Percentiles rank a stretch among this genome's conserved stretches.
Conservation (phyloP, 2,888 invertebrate species). For the Odontomyia ornata region DNA sequence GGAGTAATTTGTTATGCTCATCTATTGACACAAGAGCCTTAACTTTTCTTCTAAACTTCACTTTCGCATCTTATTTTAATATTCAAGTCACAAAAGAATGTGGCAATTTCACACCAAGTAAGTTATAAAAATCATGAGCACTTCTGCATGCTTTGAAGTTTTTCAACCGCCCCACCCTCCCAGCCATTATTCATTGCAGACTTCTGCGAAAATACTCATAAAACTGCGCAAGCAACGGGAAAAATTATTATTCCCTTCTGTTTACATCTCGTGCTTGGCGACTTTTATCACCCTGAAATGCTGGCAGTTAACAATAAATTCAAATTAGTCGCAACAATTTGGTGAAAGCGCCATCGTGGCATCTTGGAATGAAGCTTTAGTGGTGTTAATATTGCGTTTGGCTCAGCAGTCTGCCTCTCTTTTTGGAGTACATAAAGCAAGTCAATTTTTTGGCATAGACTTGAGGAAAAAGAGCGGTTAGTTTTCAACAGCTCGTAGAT, state of each 20-base stretch:
- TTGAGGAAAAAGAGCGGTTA: not conserved
- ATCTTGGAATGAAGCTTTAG: conserved; percentile 21
- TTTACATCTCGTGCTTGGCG: not conserved
- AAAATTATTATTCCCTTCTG: not conserved
- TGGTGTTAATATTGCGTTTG: not conserved
- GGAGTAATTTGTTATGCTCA: too few relatives aligned
- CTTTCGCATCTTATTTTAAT: not conserved
- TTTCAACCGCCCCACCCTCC: not conserved
- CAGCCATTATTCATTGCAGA: not conserved
- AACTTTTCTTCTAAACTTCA: not conserved
- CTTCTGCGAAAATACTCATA: not conserved
- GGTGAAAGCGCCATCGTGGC: conserved; percentile 23
- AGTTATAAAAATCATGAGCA: not conserved
- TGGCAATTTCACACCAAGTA: not conserved
- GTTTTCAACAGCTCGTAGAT: not conserved
- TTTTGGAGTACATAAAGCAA: not conserved
- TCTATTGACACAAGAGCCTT: too few relatives aligned
- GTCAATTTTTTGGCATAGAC: not conserved
- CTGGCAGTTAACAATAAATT: conserved; percentile 36
- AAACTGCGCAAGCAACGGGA: not conserved
- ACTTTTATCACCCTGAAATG: conserved; percentile 20
- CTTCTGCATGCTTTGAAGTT: not conserved
- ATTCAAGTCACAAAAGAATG: not conserved
- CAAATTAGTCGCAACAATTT: conserved; percentile 42
- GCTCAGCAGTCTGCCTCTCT: not conserved